Conservation (phyloP, 1,140 invertebrate genomes). For the Drosophila ohnishii region DNA sequence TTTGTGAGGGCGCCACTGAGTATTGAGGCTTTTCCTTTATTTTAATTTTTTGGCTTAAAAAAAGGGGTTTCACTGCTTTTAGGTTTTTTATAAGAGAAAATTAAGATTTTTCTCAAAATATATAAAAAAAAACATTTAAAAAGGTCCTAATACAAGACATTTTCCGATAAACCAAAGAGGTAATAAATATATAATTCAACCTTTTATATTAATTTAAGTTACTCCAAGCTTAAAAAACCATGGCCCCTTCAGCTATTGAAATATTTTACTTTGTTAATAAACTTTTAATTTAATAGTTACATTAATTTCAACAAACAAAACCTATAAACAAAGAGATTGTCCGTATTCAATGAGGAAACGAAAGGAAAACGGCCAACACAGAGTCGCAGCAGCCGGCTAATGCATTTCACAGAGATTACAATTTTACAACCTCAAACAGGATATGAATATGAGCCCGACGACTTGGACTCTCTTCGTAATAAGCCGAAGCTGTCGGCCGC, state of each 20-base stretch:
- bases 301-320: neutral
- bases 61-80: neutral
- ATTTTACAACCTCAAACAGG: conserved; percentile 37
- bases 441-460: conserved; percentile 20
- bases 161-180: neutral
- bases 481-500: neutral
- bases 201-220: neutral
- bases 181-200: neutral
- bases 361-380: neutral
- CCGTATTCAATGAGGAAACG: neutral
- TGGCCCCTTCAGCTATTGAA: no score
- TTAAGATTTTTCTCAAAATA: neutral
- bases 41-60: neutral
- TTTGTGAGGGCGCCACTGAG: neutral
- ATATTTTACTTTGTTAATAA: neutral
- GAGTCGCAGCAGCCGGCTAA: conserved; percentile 1
- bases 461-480: neutral
- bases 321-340: neutral
- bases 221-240: neutral
- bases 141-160: neutral
- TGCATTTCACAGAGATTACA: conserved; percentile 7
- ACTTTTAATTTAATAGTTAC: neutral
- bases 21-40: neutral
- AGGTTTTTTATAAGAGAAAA: neutral
- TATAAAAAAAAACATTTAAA: neutral